Percentiles rank a stretch among this genome's conserved stretches.
phyloP scores from a whole-genome alignment of 2,113 vertebrate species.

The chimpanzee (Pan troglodytes) region NHGRI_mPanTro3-v2.1_pri NC_072404.2:99634501-99635000 shows the following conservation, averaged over 20 bases:
- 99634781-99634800: not conserved
- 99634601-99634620: not conserved
- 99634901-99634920: not conserved
- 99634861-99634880: not conserved
- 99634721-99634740: not conserved
- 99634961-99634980: not conserved
- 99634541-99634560: conserved; percentile 17
- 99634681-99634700: not conserved
- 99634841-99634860: not conserved
- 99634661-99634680: not conserved
- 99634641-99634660: not conserved
- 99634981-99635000: not conserved
- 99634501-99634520: conserved; percentile 12
- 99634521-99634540: not conserved
- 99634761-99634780: not conserved
- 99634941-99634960: not conserved
- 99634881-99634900: not conserved
- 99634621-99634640: not conserved
- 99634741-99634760: not conserved
- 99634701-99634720: not conserved
- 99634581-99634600: not conserved
- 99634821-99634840: not conserved
- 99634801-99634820: not conserved
- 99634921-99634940: not conserved
- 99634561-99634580: not conserved